Evolutionary conservation across 2,888 invertebrate species (phyloP).

Genomic region (Silvanus unidentatus): DNA sequence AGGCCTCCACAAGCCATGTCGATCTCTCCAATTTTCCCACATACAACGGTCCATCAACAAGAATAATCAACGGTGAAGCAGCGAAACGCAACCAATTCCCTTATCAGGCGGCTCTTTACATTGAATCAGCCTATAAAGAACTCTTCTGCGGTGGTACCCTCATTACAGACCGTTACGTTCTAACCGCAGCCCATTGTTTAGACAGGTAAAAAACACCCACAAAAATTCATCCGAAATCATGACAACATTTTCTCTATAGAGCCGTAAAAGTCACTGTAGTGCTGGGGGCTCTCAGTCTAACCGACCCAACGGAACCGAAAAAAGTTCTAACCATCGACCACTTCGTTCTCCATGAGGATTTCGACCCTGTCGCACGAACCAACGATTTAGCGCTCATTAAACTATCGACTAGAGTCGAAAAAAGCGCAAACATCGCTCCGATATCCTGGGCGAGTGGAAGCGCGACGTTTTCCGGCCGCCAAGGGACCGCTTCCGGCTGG

Average conservation of each 20-base stretch:
- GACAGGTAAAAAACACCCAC: not conserved
- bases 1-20: no score
- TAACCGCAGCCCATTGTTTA: slow-evolving; percentile 1
- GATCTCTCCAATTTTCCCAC: not conserved
- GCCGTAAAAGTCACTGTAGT: not conserved
- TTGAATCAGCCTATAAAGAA: not conserved
- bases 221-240: no score
- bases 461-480: not conserved
- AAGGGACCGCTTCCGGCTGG: slow-evolving; percentile 16
- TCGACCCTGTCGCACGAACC: not conserved
- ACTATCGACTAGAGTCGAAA: not conserved
- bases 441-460: not conserved
- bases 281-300: not conserved
- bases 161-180: not conserved
- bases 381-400: not conserved
- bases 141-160: not conserved
- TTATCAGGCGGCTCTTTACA: not conserved
- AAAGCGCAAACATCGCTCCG: not conserved
- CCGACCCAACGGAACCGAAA: not conserved
- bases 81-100: slow-evolving; percentile 1
- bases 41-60: not conserved
- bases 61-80: not conserved
- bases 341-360: not conserved
- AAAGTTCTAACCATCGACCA: not conserved
- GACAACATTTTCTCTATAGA: no score